phyloP scores from a whole-genome alignment of 2,888 invertebrate genomes.

The Emmelina monodactyla region DNA sequence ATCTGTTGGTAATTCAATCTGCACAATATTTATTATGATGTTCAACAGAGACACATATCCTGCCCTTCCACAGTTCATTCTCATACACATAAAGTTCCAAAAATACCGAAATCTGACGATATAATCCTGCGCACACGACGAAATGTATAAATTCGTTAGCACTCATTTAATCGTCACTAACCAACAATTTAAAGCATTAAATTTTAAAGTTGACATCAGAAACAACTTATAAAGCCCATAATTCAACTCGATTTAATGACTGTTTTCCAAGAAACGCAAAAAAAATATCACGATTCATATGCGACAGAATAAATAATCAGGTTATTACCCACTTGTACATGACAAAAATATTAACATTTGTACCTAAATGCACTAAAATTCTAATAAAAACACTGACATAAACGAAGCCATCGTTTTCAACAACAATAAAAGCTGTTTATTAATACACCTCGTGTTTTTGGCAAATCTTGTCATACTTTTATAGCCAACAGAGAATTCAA shows the following conservation, averaged over 20 bases:
- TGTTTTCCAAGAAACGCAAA: neutral
- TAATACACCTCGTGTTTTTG: no score
- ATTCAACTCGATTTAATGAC: slow-evolving; percentile 44
- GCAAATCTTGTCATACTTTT: no score
- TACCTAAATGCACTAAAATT: no score
- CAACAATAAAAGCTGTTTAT: no score
- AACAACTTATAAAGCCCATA: slow-evolving; percentile 57
- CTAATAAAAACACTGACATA: no score
- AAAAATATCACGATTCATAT: slow-evolving; percentile 1
- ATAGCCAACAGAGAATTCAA: no score
- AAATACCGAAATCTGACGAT: slow-evolving; percentile 49
- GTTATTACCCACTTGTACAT: neutral
- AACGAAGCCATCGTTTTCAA: no score
- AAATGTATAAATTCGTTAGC: slow-evolving; percentile 59
- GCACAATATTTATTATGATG: slow-evolving; percentile 38
- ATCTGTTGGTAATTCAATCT: slow-evolving; percentile 26
- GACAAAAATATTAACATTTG: neutral
- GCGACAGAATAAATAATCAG: neutral
- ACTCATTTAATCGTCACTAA: slow-evolving; percentile 53
- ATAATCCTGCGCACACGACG: slow-evolving; percentile 48
- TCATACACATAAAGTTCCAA: slow-evolving; percentile 47
- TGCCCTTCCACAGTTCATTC: slow-evolving; percentile 40
- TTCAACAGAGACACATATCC: slow-evolving; percentile 38
- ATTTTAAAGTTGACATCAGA: slow-evolving; percentile 65
- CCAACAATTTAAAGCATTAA: slow-evolving; percentile 54